Conservation (phyloP, 1,140 invertebrate species). For the Mycetomoellerius zeteki region DNA sequence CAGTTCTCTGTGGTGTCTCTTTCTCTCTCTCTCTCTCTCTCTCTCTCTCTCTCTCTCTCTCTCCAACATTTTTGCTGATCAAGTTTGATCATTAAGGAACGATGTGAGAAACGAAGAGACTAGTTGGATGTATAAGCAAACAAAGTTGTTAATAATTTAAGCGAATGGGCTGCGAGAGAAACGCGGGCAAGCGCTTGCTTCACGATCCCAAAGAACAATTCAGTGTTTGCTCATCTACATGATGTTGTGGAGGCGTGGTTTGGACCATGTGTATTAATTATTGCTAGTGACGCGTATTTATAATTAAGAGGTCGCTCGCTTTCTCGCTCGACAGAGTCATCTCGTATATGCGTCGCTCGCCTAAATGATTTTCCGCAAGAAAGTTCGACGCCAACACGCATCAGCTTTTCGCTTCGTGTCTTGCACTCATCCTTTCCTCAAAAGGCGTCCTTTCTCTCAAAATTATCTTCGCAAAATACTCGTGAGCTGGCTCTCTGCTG, state of each 20-base stretch:
- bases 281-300: conserved; percentile 60
- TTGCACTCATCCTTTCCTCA: too few relatives aligned
- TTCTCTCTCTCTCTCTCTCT: background rate
- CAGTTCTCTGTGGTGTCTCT: background rate
- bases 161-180: background rate
- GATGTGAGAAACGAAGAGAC: background rate
- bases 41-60: background rate
- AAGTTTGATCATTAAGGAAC: conserved; percentile 68
- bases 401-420: conserved; percentile 9
- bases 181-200: background rate
- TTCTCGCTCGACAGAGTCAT: background rate
- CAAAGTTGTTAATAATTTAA: conserved; percentile 70
- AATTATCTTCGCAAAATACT: conserved; percentile 9
- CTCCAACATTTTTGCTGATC: background rate
- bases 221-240: conserved; percentile 47
- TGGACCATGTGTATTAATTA: conserved; percentile 67
- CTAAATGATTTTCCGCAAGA: conserved; percentile 47
- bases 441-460: background rate
- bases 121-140: conserved; percentile 54
- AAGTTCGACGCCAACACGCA: conserved; percentile 10
- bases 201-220: conserved; percentile 57
- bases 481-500: background rate
- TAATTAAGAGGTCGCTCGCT: conserved; percentile 69
- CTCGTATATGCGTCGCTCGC: background rate
- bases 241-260: conserved; percentile 31